These are phyloP conservation scores for Hepsetus odoe DNA, from an alignment of 2,113 vertebrate genomes.

Conservation along the genomic window DNA sequence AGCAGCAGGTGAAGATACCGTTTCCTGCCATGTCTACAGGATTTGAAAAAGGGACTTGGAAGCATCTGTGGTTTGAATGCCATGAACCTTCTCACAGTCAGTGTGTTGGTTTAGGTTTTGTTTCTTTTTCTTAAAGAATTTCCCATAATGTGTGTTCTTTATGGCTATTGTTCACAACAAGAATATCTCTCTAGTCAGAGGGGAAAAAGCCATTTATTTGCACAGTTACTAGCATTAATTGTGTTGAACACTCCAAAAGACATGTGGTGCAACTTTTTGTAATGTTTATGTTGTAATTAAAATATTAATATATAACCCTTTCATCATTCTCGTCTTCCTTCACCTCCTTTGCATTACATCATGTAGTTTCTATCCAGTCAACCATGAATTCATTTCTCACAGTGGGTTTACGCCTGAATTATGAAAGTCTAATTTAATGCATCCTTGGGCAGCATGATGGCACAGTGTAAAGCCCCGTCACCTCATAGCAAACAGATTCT, in stretches of 20 bases:
- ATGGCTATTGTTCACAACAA: neutral
- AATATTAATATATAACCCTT: constrained; percentile 2
- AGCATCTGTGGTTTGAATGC: neutral
- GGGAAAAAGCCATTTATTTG: neutral
- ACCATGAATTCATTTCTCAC: too few species aligned
- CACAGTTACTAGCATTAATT: neutral
- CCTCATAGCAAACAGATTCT: too few species aligned
- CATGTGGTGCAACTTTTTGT: constrained; percentile 2
- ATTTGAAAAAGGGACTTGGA: neutral
- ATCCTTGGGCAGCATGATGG: too few species aligned
- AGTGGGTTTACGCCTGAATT: too few species aligned
- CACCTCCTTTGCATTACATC: too few species aligned
- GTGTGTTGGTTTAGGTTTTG: constrained; percentile 16
- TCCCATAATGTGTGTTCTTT: neutral
- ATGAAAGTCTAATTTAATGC: too few species aligned
- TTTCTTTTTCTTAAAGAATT: neutral
- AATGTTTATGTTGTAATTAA: constrained; percentile 22
- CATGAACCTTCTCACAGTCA: constrained; percentile 4
- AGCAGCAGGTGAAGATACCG: neutral
- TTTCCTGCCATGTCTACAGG: neutral
- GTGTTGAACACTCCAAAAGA: neutral
- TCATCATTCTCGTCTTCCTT: neutral
- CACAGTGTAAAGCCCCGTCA: too few species aligned
- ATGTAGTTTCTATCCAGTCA: too few species aligned
- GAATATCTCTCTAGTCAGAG: neutral